These are phyloP conservation scores for Erebia aethiops DNA, from an alignment of 2,888 invertebrate species.

Conservation along the genomic window DNA sequence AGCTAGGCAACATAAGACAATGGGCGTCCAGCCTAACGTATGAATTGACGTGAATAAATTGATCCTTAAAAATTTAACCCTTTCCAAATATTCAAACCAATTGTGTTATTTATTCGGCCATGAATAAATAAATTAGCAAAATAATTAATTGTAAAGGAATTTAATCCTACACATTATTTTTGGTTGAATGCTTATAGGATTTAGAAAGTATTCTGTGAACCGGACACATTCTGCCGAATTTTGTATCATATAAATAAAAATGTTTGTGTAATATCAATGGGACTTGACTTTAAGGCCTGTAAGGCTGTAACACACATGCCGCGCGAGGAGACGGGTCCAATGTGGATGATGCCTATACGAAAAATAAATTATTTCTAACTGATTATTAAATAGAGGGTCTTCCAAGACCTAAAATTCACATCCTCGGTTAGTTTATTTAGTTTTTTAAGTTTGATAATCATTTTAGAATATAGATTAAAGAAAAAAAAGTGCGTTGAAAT, in stretches of 20 bases:
- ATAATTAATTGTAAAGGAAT: conserved; percentile 6
- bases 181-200: not conserved
- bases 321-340: not conserved
- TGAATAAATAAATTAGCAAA: not conserved
- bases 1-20: not conserved
- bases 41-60: not conserved
- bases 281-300: not conserved
- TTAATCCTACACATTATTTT: conserved; percentile 9
- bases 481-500: too few relatives aligned
- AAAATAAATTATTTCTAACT: too few relatives aligned
- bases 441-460: too few relatives aligned
- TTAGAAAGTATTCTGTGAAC: not conserved
- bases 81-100: not conserved
- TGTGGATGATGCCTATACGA: too few relatives aligned
- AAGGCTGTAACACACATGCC: not conserved
- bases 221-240: not conserved
- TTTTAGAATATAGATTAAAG: too few relatives aligned
- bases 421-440: too few relatives aligned
- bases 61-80: not conserved
- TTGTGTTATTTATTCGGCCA: conserved; percentile 5
- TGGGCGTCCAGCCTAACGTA: not conserved
- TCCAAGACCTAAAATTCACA: too few relatives aligned
- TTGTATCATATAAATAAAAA: too few relatives aligned
- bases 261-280: not conserved
- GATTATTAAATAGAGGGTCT: too few relatives aligned